phyloP scores from a whole-genome alignment of 2,113 vertebrate species.

The Proterorhinus semilunaris region DNA sequence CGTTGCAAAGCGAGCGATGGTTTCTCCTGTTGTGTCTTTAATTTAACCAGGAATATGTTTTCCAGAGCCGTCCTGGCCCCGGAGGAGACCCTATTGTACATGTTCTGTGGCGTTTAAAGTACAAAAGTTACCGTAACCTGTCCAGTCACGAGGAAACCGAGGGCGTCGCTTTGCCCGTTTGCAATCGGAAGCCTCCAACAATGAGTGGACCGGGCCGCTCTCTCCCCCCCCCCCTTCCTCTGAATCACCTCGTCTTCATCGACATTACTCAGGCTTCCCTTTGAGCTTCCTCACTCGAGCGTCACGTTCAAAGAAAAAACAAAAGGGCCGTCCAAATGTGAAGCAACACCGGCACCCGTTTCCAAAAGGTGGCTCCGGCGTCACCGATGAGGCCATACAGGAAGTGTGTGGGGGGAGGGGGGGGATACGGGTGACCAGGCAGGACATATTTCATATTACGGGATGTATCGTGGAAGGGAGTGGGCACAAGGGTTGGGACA shows the following conservation, averaged over 20 bases:
- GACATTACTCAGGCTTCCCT: conserved; percentile 48
- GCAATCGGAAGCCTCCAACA: conserved; percentile 57
- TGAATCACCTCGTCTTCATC: background rate
- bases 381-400: conserved; percentile 40
- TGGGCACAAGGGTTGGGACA: conserved; percentile 12
- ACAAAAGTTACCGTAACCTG: background rate
- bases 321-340: background rate
- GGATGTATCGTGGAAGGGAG: conserved; percentile 11
- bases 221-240: conserved; percentile 29
- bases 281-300: conserved; percentile 32
- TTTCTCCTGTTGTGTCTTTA: too few relatives aligned
- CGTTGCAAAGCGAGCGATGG: too few relatives aligned
- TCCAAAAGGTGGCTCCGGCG: conserved; percentile 21
- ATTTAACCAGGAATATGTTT: too few relatives aligned
- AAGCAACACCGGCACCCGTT: background rate
- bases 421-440: conserved; percentile 7
- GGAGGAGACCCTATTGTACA: too few relatives aligned
- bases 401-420: conserved; percentile 38
- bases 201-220: conserved; percentile 46
- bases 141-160: conserved; percentile 8
- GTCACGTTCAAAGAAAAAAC: background rate
- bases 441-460: background rate
- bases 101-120: too few relatives aligned
- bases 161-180: conserved; percentile 29
- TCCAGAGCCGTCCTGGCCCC: too few relatives aligned